Percentiles rank a stretch among this genome's conserved stretches.
Evolutionary conservation across 2,113 vertebrate genomes (phyloP).

Genomic region (Amblyornis subalaris): DNA sequence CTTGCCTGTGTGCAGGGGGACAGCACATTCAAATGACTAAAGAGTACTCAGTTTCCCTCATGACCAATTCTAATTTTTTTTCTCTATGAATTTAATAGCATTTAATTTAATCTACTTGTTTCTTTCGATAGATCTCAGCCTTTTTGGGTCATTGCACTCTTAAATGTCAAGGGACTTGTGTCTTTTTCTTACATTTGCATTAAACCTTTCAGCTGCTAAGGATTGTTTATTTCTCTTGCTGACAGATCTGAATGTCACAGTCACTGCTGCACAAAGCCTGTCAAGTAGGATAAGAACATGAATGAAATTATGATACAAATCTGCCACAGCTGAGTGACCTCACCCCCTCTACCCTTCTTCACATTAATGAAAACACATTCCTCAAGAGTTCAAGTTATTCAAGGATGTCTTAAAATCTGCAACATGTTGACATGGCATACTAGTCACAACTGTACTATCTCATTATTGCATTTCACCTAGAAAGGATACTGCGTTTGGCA

Average conservation of each 20-base stretch:
- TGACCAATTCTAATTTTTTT: neutral
- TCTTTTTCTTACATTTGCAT: slow-evolving; percentile 4
- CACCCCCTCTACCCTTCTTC: neutral
- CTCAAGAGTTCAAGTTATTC: neutral
- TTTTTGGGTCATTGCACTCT: neutral
- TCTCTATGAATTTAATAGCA: neutral
- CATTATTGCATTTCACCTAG: neutral
- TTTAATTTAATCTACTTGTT: neutral
- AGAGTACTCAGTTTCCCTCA: neutral
- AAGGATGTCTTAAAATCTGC: neutral
- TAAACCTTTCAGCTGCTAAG: slow-evolving; percentile 14
- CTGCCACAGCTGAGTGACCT: neutral
- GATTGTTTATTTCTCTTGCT: slow-evolving; percentile 24
- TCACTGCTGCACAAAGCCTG: neutral
- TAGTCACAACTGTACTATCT: neutral
- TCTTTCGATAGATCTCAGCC: neutral
- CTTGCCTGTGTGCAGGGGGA: neutral
- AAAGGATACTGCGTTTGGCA: neutral
- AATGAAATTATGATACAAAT: slow-evolving; percentile 23
- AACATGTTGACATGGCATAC: neutral
- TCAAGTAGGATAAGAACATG: neutral
- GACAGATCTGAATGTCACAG: slow-evolving; percentile 8
- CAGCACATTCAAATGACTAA: neutral
- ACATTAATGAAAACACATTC: neutral
- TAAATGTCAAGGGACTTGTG: neutral